These are phyloP conservation scores for Tamandua tetradactyla DNA, from an alignment of 2,797 vertebrate species.

Conservation along the genomic window DNA sequence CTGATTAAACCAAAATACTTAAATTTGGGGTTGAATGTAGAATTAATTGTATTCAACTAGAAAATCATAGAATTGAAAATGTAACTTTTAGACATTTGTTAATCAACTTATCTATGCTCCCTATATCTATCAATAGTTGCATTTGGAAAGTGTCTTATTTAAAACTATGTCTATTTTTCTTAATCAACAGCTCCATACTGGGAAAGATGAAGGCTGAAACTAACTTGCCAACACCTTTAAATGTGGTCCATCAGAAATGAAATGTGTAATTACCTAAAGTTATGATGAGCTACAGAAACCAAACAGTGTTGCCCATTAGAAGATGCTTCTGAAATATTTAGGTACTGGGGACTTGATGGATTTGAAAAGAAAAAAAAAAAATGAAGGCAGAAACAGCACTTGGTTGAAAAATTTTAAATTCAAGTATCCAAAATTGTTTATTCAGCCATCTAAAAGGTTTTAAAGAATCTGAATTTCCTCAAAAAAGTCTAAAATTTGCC, in stretches of 20 bases:
- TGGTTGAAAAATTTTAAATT: neutral
- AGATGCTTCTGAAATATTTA: neutral
- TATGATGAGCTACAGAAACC: neutral
- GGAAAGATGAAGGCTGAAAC: neutral
- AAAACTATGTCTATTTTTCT: neutral
- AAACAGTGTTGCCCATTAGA: neutral
- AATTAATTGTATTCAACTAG: constrained; percentile 27
- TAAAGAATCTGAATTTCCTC: neutral
- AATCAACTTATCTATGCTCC: neutral
- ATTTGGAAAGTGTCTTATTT: neutral
- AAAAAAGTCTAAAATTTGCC: neutral
- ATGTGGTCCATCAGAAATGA: neutral
- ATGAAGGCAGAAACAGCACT: neutral
- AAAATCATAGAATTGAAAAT: constrained; percentile 29
- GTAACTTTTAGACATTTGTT: neutral
- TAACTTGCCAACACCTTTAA: neutral
- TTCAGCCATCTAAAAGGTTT: neutral
- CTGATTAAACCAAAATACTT: constrained; percentile 17
- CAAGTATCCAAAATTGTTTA: neutral
- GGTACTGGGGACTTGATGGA: neutral
- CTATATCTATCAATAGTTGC: neutral
- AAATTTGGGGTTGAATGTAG: neutral
- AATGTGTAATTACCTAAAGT: neutral
- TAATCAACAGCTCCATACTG: neutral
- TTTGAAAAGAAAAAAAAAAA: neutral